Evolutionary conservation across 2,113 vertebrate species (phyloP).

Genomic region (Dicrurus megarhynchus): DNA sequence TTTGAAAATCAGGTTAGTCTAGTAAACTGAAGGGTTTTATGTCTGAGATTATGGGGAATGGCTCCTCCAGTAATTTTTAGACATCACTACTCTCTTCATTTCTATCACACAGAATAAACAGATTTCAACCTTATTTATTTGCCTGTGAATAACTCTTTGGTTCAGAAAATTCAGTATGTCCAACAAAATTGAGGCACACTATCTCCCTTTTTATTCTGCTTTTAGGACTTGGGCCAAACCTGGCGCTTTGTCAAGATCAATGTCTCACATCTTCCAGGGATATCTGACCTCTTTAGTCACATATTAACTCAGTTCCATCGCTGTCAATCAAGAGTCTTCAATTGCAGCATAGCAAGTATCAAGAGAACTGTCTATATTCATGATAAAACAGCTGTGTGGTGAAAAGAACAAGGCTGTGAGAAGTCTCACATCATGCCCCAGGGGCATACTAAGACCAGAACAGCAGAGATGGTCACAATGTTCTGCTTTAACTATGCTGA

Average conservation of each 20-base stretch:
- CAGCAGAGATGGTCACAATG: background rate
- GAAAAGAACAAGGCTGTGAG: background rate
- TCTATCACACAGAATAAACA: background rate
- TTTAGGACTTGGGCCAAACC: background rate
- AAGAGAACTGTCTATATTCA: background rate
- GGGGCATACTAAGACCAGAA: background rate
- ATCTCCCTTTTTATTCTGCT: background rate
- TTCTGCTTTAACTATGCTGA: background rate
- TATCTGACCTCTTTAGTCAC: background rate
- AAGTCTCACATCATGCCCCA: background rate
- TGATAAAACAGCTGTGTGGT: background rate
- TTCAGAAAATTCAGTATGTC: background rate
- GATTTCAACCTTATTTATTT: background rate
- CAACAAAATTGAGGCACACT: background rate
- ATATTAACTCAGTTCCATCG: background rate
- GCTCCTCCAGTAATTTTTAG: background rate
- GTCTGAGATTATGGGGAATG: background rate
- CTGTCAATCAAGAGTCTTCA: background rate
- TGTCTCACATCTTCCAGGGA: background rate
- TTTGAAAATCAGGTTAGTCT: background rate
- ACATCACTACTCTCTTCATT: background rate
- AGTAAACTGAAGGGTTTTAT: background rate
- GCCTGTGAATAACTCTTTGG: background rate
- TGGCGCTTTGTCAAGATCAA: background rate
- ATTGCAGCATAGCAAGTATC: background rate